These are phyloP conservation scores for Anas bahamensis DNA, from an alignment of 2,797 vertebrate genomes.

Conservation along the genomic window DNA sequence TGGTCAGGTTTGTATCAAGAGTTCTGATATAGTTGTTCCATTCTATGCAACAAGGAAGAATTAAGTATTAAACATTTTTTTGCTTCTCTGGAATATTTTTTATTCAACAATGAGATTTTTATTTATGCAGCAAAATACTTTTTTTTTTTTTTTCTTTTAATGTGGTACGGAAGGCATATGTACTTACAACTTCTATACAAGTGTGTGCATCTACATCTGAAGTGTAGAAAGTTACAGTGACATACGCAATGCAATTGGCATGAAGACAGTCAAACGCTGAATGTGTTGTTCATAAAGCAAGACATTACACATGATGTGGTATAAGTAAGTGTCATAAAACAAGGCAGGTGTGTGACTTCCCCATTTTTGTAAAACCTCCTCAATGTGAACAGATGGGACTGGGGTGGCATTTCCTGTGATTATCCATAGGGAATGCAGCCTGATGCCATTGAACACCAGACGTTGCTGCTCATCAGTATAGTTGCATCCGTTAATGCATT, in stretches of 20 bases:
- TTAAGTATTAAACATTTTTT: not conserved
- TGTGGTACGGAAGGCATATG: not conserved
- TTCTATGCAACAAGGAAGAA: not conserved
- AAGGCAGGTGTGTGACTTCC: not conserved
- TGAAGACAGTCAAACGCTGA: fast-evolving
- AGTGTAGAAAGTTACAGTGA: not conserved
- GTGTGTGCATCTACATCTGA: not conserved
- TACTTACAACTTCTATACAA: not conserved
- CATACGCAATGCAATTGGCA: fast-evolving
- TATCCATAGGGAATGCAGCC: not conserved
- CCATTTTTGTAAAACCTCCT: not conserved
- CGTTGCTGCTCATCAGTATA: conserved; percentile 5
- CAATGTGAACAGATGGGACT: not conserved
- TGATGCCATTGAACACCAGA: not conserved
- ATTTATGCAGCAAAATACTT: not conserved
- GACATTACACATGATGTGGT: not conserved
- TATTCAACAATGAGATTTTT: not conserved
- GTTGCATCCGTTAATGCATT: not conserved
- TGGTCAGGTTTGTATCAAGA: not conserved
- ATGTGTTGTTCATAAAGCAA: not conserved
- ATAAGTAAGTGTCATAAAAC: not conserved
- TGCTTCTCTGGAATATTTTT: not conserved
- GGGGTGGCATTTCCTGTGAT: not conserved
- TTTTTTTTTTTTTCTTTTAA: not conserved
- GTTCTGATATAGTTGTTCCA: not conserved